phyloP scores from a whole-genome alignment of 2,888 invertebrate species.

The Zootermopsis nevadensis region DNA sequence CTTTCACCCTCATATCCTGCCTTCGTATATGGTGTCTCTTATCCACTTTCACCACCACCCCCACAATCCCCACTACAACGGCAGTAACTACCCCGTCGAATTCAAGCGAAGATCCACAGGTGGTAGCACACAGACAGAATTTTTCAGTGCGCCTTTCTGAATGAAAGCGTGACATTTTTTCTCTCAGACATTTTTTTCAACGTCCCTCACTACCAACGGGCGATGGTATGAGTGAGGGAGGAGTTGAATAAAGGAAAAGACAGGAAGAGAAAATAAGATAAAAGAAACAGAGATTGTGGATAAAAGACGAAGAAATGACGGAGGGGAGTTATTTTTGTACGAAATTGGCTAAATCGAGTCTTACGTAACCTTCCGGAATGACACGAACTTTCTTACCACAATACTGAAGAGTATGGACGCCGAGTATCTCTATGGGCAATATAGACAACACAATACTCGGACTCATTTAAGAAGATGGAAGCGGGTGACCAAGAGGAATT shows the following conservation, averaged over 20 bases:
- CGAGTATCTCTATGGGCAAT: too few relatives aligned
- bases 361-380: neutral
- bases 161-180: conserved; percentile 51
- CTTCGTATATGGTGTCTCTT: conserved; percentile 46
- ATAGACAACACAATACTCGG: too few relatives aligned
- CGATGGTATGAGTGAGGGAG: conserved; percentile 22
- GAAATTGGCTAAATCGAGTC: conserved; percentile 48
- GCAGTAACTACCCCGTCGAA: neutral
- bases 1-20: conserved; percentile 44
- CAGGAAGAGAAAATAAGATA: neutral
- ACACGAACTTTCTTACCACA: neutral
- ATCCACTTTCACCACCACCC: conserved; percentile 44
- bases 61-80: conserved; percentile 12
- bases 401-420: too few relatives aligned
- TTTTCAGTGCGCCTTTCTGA: conserved; percentile 50
- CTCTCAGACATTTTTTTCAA: conserved; percentile 6
- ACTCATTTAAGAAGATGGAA: too few relatives aligned
- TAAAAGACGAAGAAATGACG: conserved; percentile 39
- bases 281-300: conserved; percentile 19
- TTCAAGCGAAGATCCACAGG: conserved; percentile 46
- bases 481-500: too few relatives aligned
- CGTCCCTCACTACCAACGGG: conserved; percentile 30
- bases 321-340: conserved; percentile 46
- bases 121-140: conserved; percentile 49
- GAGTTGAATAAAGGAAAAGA: conserved; percentile 15